A percentile compares a stretch with the other conserved stretches of the same genome.
phyloP scores from a whole-genome alignment of 2,113 vertebrate genomes.

The Paradisaea rubra region DNA sequence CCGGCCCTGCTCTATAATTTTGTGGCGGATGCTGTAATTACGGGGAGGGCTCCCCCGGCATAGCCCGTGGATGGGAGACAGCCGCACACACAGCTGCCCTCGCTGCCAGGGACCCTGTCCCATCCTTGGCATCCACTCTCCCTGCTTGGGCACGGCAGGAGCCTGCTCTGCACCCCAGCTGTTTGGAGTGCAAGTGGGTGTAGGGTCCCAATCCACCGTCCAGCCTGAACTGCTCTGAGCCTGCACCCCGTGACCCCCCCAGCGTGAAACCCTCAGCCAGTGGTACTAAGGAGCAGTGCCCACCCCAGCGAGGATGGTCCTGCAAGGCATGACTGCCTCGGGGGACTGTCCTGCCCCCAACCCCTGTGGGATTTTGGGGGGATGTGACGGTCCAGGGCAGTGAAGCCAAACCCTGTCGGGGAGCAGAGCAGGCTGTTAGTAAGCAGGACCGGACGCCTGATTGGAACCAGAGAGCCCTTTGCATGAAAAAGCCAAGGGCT shows the following conservation, averaged over 20 bases:
- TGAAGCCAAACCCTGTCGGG: background rate
- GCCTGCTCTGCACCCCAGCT: background rate
- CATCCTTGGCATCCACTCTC: background rate
- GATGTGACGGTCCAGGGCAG: background rate
- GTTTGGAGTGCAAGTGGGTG: background rate
- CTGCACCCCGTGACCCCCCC: rapidly evolving
- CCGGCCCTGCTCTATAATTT: background rate
- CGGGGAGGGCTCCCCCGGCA: background rate
- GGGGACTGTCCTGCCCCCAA: background rate
- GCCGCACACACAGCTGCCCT: background rate
- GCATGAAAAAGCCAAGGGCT: slow-evolving; percentile 58
- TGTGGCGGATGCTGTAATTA: slow-evolving; percentile 24
- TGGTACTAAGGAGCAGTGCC: background rate
- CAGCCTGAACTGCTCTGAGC: background rate
- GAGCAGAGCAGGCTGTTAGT: background rate
- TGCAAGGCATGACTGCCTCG: background rate
- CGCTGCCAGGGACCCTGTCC: background rate
- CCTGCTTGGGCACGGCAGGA: rapidly evolving
- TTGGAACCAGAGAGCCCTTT: slow-evolving; percentile 52
- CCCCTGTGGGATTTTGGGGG: background rate
- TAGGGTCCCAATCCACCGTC: too few species aligned
- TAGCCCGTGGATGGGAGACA: background rate
- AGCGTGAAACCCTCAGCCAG: rapidly evolving
- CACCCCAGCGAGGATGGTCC: background rate
- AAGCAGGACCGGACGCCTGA: slow-evolving; percentile 15